Evolutionary conservation across 2,888 invertebrate genomes (phyloP).

Genomic region (Amiota communis): DNA sequence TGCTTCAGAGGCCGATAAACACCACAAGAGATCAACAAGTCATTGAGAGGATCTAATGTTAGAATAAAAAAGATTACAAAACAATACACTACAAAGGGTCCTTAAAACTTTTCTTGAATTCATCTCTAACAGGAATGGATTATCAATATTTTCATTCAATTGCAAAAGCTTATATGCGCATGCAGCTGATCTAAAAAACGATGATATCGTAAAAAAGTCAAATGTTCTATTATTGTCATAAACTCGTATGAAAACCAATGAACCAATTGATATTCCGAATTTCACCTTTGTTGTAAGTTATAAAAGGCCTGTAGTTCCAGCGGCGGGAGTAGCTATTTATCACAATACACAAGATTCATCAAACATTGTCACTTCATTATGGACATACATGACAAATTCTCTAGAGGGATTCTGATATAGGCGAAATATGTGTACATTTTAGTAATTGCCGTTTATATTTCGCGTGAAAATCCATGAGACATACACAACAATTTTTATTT

Average conservation of each 20-base stretch:
- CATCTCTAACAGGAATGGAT: too few species aligned
- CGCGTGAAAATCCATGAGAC: constrained; percentile 40
- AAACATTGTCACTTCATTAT: constrained; percentile 38
- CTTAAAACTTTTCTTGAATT: too few species aligned
- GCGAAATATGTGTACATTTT: constrained; percentile 35
- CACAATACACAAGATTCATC: constrained; percentile 36
- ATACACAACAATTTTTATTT: too few species aligned
- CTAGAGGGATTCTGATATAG: constrained; percentile 38
- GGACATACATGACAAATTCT: constrained; percentile 14
- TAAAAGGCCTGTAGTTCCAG: constrained; percentile 41
- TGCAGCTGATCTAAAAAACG: too few species aligned
- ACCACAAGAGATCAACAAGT: constrained; percentile 41
- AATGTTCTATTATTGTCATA: constrained; percentile 36
- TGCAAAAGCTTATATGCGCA: too few species aligned
- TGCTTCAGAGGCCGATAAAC: constrained; percentile 38
- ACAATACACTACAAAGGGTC: too few species aligned
- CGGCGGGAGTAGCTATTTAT: constrained; percentile 43
- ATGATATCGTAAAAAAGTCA: too few species aligned
- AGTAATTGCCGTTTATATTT: constrained; percentile 41
- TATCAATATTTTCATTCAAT: too few species aligned
- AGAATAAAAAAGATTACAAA: too few species aligned
- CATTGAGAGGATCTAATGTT: constrained; percentile 35
- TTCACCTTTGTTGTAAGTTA: constrained; percentile 44
- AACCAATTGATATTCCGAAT: constrained; percentile 42
- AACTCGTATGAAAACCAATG: constrained; percentile 41